A percentile compares a stretch with the other conserved stretches of the same genome.
Conservation (phyloP, 2,888 invertebrate genomes). For the Luffia ferchaultella region DNA sequence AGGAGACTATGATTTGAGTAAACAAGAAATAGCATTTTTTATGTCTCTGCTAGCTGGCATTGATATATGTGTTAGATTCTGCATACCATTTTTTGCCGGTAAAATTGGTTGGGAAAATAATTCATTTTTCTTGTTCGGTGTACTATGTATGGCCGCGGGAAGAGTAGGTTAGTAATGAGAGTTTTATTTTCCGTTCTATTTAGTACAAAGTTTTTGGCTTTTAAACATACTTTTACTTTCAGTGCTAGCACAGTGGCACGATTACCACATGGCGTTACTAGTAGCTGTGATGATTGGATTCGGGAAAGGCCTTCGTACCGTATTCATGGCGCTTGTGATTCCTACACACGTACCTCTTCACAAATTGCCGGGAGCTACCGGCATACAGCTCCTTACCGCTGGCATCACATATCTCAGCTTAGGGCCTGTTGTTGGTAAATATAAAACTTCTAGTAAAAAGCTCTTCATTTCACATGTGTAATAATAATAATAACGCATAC, state of each 20-base stretch:
- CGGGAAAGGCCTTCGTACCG: constrained; percentile 75
- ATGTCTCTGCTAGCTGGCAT: constrained; percentile 75
- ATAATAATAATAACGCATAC: too few relatives aligned
- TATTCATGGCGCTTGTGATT: constrained; percentile 78
- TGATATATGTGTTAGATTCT: constrained; percentile 71
- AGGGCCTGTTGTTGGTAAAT: constrained; percentile 73
- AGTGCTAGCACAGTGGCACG: constrained; percentile 70
- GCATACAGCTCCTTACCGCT: constrained; percentile 72
- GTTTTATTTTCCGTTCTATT: too few relatives aligned
- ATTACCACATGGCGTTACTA: constrained; percentile 59
- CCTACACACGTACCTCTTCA: constrained; percentile 75
- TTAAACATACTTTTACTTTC: constrained; percentile 17
- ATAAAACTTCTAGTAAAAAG: background rate
- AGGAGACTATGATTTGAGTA: constrained; percentile 70
- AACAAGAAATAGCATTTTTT: constrained; percentile 69
- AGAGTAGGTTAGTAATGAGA: constrained; percentile 61
- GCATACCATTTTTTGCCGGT: constrained; percentile 73
- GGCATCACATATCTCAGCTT: constrained; percentile 69
- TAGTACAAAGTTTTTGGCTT: background rate
- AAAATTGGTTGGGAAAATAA: constrained; percentile 76
- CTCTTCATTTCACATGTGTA: background rate
- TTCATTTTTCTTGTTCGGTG: constrained; percentile 74
- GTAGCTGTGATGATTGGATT: constrained; percentile 73
- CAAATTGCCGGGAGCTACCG: constrained; percentile 74
- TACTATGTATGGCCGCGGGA: constrained; percentile 71